phyloP scores from a whole-genome alignment of 2,113 vertebrate genomes.

The Tychaedon coryphoeus region DNA sequence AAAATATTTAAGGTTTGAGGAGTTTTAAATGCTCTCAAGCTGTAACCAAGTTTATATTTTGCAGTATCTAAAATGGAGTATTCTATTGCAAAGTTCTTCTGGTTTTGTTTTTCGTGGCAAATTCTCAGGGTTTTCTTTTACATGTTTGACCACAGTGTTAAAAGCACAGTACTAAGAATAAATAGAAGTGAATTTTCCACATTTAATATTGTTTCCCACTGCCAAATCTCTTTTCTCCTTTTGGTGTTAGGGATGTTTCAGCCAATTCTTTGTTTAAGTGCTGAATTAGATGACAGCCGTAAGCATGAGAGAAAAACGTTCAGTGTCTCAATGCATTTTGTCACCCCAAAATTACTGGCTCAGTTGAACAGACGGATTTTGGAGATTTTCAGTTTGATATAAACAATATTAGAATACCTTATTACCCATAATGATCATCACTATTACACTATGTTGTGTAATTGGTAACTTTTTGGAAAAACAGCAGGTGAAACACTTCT shows the following conservation, averaged over 20 bases:
- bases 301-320: neutral
- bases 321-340: neutral
- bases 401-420: neutral
- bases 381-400: neutral
- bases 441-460: neutral
- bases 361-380: neutral
- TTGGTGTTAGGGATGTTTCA: neutral
- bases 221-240: neutral
- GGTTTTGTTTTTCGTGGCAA: neutral
- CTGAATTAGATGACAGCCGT: neutral
- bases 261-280: neutral
- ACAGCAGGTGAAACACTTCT: neutral
- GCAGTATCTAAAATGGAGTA: neutral
- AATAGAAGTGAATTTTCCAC: neutral
- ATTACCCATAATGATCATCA: neutral
- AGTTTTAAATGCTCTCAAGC: constrained; percentile 17
- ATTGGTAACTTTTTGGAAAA: neutral
- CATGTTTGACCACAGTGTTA: neutral
- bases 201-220: neutral
- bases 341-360: neutral
- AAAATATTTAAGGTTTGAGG: constrained; percentile 41
- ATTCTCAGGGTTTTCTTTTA: neutral
- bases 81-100: neutral
- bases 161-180: neutral
- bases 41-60: constrained; percentile 56